phyloP scores from a whole-genome alignment of 2,113 vertebrate genomes.

The Cyprinodon tularosa region DNA sequence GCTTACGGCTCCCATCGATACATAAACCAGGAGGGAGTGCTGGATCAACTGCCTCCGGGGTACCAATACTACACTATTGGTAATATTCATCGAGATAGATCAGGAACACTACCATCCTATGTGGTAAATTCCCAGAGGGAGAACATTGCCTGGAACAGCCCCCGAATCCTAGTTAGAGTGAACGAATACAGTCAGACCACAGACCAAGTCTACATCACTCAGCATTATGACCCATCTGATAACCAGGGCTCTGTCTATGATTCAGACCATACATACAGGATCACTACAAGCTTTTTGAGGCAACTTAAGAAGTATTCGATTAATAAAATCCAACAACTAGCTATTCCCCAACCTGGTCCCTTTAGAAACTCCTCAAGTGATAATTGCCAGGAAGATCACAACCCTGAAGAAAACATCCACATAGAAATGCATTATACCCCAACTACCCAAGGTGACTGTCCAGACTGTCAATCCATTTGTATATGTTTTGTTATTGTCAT shows the following conservation, averaged over 20 bases:
- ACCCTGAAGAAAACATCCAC: not conserved
- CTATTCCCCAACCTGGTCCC: too few species aligned
- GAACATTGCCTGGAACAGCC: not conserved
- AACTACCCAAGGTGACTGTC: not conserved
- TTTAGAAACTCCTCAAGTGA: not conserved
- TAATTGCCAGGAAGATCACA: fast-evolving
- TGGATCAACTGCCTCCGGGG: fast-evolving
- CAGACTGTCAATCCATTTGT: fast-evolving
- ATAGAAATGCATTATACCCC: not conserved
- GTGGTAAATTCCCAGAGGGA: not conserved
- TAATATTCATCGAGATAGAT: not conserved
- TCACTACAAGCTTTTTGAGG: not conserved
- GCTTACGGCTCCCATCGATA: not conserved
- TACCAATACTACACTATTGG: not conserved
- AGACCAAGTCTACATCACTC: not conserved
- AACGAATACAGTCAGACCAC: not conserved
- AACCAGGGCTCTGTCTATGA: not conserved
- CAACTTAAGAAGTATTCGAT: not conserved
- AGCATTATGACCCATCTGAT: not conserved
- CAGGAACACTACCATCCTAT: fast-evolving
- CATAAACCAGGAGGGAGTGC: not conserved
- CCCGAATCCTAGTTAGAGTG: not conserved
- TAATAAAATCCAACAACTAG: not conserved
- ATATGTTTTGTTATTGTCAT: fast-evolving
- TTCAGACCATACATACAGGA: not conserved